Evolutionary conservation across 1,140 invertebrate species (phyloP), one percentile per base, ranked within the genome.

Genomic region (Hyles euphorbiae): DNA sequence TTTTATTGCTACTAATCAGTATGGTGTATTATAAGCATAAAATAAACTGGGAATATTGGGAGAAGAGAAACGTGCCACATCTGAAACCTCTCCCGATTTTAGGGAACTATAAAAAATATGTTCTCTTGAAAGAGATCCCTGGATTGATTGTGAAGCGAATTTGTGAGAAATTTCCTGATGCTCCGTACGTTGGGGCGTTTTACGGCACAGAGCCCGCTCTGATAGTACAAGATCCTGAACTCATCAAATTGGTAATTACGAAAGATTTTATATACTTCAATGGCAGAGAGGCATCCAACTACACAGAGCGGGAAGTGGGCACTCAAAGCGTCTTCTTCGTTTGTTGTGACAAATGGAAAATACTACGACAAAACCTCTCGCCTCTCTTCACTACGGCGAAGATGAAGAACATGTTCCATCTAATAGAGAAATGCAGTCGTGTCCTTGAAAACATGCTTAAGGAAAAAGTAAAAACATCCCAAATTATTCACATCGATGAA

Each of bases 341-440:
- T 3, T 10, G 53, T 9, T 43, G 58, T 3, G 58, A 60, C 44
- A 46, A 54, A 7, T 60, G 58, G 58, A 60, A 48, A 33, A 34
- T 60, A 5, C 5, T 60, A 5, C 22, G 58, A 7, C 58, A 60
- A 12, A 60, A 53, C 32, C 11, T 60, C 7, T 47, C 43, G 6
- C 58, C 58, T 36, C 22, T 60, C 3, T 60, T 53, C 33, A 53
- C 58, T 36, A 40, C 51, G 10, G 43, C 51, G 5, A 60, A 60
- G 53, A 58, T 58, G 57, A 58, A 40, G 22, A 58, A 58, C 4
- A 58, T 58, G 57, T 58, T 58, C 46, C 40, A 22, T 10, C 44
- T 58, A 32, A 58, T 58, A 10, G 50, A 58, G 43, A 44, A 58
- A 6, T 58, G 57, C 33, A 7, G 43, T 3, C 43, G 10, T 6